Base-by-base conservation (phyloP, 2,888 invertebrate genomes). In the Napeogenes sylphis region DNA sequence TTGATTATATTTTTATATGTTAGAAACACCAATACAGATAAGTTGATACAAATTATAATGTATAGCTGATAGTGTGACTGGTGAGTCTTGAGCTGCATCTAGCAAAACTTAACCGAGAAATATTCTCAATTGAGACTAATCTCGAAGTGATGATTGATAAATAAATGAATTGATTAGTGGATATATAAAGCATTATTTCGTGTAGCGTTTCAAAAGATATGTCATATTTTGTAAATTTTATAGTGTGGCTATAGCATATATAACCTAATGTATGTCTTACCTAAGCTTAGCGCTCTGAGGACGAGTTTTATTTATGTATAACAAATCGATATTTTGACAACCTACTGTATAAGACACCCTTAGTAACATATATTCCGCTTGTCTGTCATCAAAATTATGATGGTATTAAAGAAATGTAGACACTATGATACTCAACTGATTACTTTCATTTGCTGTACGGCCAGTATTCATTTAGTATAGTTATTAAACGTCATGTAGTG, bases 141-240 rank as follows among this genome's bases (percentile, higher is more conserved):
- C 77, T 75, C 76, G 65, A 78, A 74, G 84, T 85, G 85, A 86
- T 85, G 78, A 78, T 78, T 78, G 73, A 81, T 75, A 77, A 79
- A 77, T 78, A 80, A 84, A 85, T 78, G 90, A 90, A 90, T 90
- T 89, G 90, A 90, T 84, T 90, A 90, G 88, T 81, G 76, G 79
- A 79, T 86, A 82, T 82, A 66, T 79, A 76, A 83, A 81, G 75
- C 82, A 87, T 88, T 85, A 87, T 87, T 87, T 89, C 87, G 79
- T 84, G 87, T 90, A 89, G 89, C 85, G 79, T 87, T 83, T 87
- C 90, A 82, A 84, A 88, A 86, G 85, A 88, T 87, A 90, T 88
- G 90, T 90, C 89, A 90, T 90, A 90, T 90, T 90, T 90, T 90
- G 90, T 90, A 90, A 90, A 90, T 90, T 90, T 90, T 90, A 90